Conservation (phyloP, 1,140 invertebrate genomes). For the Ceratoteleas bidentatus region DNA sequence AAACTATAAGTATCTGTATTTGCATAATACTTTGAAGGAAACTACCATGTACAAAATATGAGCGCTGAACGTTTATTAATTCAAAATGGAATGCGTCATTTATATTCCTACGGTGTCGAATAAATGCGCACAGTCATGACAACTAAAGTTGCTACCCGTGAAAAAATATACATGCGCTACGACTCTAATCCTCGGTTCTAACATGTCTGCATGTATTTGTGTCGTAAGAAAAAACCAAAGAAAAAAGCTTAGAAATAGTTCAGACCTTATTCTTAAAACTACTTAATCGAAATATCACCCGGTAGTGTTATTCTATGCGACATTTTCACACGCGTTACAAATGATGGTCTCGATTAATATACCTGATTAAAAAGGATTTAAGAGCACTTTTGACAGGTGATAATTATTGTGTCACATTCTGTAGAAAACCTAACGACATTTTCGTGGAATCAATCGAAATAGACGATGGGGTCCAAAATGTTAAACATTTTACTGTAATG, state of each 20-base stretch:
- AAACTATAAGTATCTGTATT: constrained; percentile 39
- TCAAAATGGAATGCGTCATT: constrained; percentile 44
- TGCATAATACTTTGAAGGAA: constrained; percentile 51
- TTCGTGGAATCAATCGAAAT: neutral
- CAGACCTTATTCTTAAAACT: constrained; percentile 16
- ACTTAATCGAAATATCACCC: neutral
- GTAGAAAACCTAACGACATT: neutral
- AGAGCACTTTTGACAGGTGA: constrained; percentile 4
- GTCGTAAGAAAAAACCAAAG: neutral
- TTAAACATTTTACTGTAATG: neutral
- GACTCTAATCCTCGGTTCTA: constrained; percentile 7
- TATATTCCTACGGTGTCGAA: constrained; percentile 24
- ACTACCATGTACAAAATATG: constrained; percentile 31
- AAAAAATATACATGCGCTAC: constrained; percentile 18
- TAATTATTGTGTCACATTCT: constrained; percentile 10
- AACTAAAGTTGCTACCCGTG: constrained; percentile 32
- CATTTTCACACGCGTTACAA: constrained; percentile 1
- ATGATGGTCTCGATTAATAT: constrained; percentile 9
- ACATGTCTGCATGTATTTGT: constrained; percentile 23
- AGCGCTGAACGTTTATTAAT: constrained; percentile 36
- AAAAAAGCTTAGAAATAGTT: constrained; percentile 12
- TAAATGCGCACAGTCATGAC: constrained; percentile 48
- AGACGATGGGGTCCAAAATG: too few relatives aligned
- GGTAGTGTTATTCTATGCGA: neutral
- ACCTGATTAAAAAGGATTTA: constrained; percentile 2